Percentiles rank a stretch among this genome's conserved stretches.
phyloP scores from a whole-genome alignment of 2,797 vertebrate species.

The Natrix natrix region DNA sequence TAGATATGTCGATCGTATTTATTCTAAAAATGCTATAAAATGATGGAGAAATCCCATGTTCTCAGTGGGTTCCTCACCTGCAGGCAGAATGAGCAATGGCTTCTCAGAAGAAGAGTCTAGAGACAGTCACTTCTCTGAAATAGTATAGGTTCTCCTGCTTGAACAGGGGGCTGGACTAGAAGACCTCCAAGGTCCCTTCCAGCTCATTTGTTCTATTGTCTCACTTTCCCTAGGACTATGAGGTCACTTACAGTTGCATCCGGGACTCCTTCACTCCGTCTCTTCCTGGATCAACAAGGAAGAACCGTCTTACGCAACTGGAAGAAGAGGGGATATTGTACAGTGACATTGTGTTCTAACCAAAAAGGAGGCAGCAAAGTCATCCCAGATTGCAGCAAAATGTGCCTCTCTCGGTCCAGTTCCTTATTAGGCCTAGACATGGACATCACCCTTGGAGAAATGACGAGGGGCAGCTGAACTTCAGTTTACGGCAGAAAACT shows the following conservation, averaged over 20 bases:
- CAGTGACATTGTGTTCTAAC: not conserved
- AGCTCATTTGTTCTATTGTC: not conserved
- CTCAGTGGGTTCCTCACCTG: not conserved
- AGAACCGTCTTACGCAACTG: fast-evolving
- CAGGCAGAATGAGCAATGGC: not conserved
- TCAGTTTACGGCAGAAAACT: not conserved
- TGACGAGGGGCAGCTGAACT: not conserved
- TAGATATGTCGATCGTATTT: fast-evolving
- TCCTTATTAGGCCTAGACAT: not conserved
- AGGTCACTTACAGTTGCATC: not conserved
- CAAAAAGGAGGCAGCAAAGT: not conserved
- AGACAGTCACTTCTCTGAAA: too few species aligned
- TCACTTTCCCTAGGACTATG: not conserved
- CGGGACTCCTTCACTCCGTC: not conserved
- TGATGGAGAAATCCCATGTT: not conserved
- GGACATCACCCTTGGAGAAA: not conserved
- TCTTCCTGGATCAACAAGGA: not conserved
- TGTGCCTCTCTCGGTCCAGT: not conserved
- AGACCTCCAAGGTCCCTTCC: too few species aligned
- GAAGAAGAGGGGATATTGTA: not conserved
- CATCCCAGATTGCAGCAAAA: not conserved
- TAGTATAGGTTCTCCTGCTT: too few species aligned
- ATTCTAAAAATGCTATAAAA: not conserved
- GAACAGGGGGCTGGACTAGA: too few species aligned
- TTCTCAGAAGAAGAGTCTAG: not conserved